phyloP scores from a whole-genome alignment of 2,797 vertebrate species.

The Sphaeramia orbicularis region DNA sequence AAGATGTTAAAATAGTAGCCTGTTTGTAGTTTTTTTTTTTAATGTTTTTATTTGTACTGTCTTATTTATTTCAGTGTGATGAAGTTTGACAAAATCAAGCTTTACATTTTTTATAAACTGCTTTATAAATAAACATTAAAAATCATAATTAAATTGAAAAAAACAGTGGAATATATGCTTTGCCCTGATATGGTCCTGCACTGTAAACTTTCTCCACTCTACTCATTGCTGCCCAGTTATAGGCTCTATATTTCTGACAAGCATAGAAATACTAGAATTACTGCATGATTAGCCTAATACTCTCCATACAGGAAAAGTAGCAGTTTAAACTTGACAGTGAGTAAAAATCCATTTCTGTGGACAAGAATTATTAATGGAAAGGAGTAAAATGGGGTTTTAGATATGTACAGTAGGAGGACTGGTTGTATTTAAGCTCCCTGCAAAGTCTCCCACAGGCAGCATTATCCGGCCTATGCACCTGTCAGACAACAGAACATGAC shows the following conservation, averaged over 20 bases:
- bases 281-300: constrained; percentile 75
- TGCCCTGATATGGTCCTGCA: not conserved
- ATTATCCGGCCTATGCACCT: constrained; percentile 80
- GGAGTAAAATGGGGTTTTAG: constrained; percentile 81
- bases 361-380: constrained; percentile 80
- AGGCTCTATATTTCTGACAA: constrained; percentile 60
- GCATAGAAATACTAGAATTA: constrained; percentile 70
- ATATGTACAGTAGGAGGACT: constrained; percentile 82
- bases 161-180: not conserved
- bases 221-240: constrained; percentile 23
- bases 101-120: not conserved
- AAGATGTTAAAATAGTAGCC: too few species aligned
- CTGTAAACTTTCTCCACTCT: constrained; percentile 5
- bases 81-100: too few species aligned
- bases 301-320: constrained; percentile 67
- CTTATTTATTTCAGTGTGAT: too few species aligned
- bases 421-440: constrained; percentile 79
- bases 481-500: constrained; percentile 78
- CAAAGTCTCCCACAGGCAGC: constrained; percentile 80
- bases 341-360: constrained; percentile 80
- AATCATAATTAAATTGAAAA: not conserved
- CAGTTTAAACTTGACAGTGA: constrained; percentile 78
- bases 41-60: too few species aligned
- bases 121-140: not conserved
- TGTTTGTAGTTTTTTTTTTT: too few species aligned